These are phyloP conservation scores for Diachasmimorpha longicaudata DNA, from an alignment of 1,140 invertebrate genomes.

Conservation along the genomic window DNA sequence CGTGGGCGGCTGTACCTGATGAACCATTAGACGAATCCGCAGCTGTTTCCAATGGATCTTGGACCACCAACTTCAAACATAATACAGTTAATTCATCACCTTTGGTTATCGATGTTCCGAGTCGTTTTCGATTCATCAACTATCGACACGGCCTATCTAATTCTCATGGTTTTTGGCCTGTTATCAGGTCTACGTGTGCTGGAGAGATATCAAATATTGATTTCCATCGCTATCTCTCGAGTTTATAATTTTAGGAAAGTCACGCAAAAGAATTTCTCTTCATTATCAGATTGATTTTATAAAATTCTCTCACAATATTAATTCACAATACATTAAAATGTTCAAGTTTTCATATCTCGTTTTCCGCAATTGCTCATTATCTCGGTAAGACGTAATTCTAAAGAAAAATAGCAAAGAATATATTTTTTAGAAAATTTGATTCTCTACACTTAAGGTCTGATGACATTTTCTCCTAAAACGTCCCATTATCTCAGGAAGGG, in stretches of 20 bases:
- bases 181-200: conserved; percentile 29
- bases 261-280: background rate
- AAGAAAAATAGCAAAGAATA: no score
- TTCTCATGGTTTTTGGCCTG: conserved; percentile 18
- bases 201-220: conserved; percentile 26
- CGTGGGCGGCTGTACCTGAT: conserved; percentile 57
- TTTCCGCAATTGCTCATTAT: no score
- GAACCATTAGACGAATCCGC: conserved; percentile 62
- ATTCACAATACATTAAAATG: no score
- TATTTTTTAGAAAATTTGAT: no score
- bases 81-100: conserved; percentile 23
- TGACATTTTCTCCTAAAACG: no score
- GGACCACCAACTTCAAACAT: conserved; percentile 56
- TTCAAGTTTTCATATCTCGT: no score
- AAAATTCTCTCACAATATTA: no score
- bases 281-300: no score
- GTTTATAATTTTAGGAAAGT: background rate
- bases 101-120: background rate
- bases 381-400: no score
- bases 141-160: background rate
- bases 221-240: background rate
- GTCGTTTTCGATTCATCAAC: background rate
- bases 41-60: conserved; percentile 56
- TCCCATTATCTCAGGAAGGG: no score
- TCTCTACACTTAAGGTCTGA: no score